Conservation (phyloP, 2,888 invertebrate species). For the Chloroclysta siterata region DNA sequence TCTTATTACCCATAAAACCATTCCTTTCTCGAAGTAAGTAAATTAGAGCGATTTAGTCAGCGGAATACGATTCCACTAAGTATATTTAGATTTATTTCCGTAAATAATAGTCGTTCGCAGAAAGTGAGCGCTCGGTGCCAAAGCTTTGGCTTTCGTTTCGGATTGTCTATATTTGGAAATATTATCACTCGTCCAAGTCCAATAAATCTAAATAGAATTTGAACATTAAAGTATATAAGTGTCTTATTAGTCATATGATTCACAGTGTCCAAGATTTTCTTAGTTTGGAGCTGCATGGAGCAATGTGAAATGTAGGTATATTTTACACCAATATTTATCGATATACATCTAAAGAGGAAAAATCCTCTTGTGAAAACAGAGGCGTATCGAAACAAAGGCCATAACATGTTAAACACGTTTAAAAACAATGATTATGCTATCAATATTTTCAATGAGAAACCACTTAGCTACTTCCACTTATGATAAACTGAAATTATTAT, state of each 20-base stretch:
- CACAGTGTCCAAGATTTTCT: too few relatives aligned
- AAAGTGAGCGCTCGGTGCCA: constrained; percentile 24
- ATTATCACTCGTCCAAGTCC: neutral
- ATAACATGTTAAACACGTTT: constrained; percentile 3
- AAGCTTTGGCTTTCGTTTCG: constrained; percentile 34
- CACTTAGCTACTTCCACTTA: constrained; percentile 25
- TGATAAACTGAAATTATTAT: constrained; percentile 18
- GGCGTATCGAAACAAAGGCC: neutral
- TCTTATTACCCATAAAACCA: neutral
- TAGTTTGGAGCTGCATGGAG: too few relatives aligned
- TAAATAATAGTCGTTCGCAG: constrained; percentile 34
- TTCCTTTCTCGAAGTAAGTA: neutral
- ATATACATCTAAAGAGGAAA: neutral
- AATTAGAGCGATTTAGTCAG: constrained; percentile 1
- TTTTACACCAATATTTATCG: too few relatives aligned
- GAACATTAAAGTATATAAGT: neutral
- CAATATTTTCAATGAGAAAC: constrained; percentile 23
- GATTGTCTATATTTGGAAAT: constrained; percentile 24
- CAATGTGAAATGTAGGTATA: too few relatives aligned
- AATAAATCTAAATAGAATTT: neutral
- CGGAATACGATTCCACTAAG: constrained; percentile 16
- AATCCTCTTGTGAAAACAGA: neutral
- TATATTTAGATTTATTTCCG: constrained; percentile 31
- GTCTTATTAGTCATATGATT: too few relatives aligned
- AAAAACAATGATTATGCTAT: constrained; percentile 18